Evolutionary conservation across 2,113 vertebrate species (phyloP).

Genomic region (Hippocampus zosterae): DNA sequence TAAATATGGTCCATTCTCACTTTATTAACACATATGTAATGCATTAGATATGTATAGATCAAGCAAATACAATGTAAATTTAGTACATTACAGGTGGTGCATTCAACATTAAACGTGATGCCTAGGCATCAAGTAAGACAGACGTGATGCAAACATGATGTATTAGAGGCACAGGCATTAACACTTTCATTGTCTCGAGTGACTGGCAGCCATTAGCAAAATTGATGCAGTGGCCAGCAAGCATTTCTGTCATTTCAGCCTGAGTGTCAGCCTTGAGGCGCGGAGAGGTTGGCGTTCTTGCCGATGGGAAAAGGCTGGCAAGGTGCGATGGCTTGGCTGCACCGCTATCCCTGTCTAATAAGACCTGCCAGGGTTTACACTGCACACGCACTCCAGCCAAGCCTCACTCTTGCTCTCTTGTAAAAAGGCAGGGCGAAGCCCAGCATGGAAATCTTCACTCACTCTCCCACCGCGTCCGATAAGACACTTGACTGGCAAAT

Average conservation of each 20-base stretch:
- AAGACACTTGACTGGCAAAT: conserved; percentile 28
- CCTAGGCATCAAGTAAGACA: background rate
- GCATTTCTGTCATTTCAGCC: conserved; percentile 28
- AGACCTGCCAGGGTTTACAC: conserved; percentile 54
- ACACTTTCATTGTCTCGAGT: background rate
- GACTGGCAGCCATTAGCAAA: conserved; percentile 12
- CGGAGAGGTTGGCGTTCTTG: conserved; percentile 49
- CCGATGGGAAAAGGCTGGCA: conserved; percentile 55
- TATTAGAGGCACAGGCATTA: background rate
- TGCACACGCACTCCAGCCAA: conserved; percentile 42
- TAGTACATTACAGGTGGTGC: too few species aligned
- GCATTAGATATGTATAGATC: too few species aligned
- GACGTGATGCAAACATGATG: background rate
- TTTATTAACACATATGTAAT: too few species aligned
- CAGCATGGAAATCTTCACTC: conserved; percentile 37
- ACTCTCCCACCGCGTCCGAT: conserved; percentile 4
- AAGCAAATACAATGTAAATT: background rate
- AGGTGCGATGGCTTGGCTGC: conserved; percentile 28
- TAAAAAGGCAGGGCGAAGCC: conserved; percentile 31
- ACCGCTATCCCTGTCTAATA: conserved; percentile 24
- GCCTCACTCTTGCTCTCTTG: conserved; percentile 46
- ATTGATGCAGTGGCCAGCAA: conserved; percentile 47
- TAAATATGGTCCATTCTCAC: too few species aligned
- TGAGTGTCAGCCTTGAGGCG: conserved; percentile 29
- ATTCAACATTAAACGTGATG: too few species aligned